Base-by-base conservation (phyloP, 2,113 vertebrate genomes). In the Procapra przewalskii region DNA sequence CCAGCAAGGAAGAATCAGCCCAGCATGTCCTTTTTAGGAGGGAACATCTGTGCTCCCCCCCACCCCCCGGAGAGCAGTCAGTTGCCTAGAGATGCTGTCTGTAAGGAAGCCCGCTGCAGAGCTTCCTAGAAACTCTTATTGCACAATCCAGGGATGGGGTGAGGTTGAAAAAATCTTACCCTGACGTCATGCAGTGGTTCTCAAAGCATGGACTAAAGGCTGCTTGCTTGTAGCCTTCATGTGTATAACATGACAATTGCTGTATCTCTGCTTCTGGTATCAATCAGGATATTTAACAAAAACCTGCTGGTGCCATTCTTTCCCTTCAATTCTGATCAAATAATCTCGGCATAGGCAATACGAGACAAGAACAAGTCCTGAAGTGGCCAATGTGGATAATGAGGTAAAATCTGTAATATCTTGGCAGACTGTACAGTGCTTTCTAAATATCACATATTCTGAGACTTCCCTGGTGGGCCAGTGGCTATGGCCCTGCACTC, bases 11-110 rank as follows among this genome's bases (percentile, higher is more conserved):
- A 89, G 88, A 95, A 21, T 86, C 21, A n/a, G 57, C 25, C 93
- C 87, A 54, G 52, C 43, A 11, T 71, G 92, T 82, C 95, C 92
- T 97, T 96, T 94, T 93, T 93, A 97, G 95, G 96, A 97, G 94
- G 52, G 75, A 97, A 97, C 83, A 97, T 80, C 96, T 97, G 64
- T 64, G 96, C 54, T 89, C 45, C 55, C 54, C 50, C 55, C 21
- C 3, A 9, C 21, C 55, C 19, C 5, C 87, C 84, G 43, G 79
- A 87, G 75, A 97, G 59, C 59, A 93, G 57, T 57, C 95, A 82
- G n/a, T 55, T 0, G 0, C 57, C 55, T 96, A 50, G 92, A 91
- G 77, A 93, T 40, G 86, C 96, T 97, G 25, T 96, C 80, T 95
- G 55, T 9, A 6, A 81, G 88, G 95, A 94, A 97, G 89, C 91